Evolutionary conservation across 2,797 vertebrate genomes (phyloP).

Genomic region (Toxotes lorentzi): DNA sequence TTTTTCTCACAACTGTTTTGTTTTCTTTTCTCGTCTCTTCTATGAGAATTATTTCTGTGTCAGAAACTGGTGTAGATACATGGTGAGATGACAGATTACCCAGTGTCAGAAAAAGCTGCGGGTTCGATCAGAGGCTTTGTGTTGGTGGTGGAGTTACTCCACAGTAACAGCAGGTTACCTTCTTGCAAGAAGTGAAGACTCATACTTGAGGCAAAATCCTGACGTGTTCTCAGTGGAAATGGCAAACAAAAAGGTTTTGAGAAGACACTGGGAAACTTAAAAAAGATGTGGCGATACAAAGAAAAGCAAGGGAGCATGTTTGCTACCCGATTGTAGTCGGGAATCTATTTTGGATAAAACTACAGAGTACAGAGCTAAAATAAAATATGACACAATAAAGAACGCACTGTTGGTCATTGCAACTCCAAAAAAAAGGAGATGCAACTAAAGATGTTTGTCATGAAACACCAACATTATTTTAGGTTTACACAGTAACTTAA

Average conservation of each 20-base stretch:
- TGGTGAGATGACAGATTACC: conserved; percentile 27
- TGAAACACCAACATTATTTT: not conserved
- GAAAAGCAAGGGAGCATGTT: not conserved
- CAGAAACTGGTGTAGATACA: not conserved
- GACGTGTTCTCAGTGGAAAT: conserved; percentile 28
- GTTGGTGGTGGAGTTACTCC: conserved; percentile 8
- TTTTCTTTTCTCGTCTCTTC: not conserved
- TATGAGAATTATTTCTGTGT: not conserved
- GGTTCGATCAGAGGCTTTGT: conserved; percentile 31
- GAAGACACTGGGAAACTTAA: not conserved
- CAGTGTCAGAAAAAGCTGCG: conserved; percentile 19
- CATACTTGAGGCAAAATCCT: conserved; percentile 20
- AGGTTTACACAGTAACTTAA: not conserved
- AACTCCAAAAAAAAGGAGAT: not conserved
- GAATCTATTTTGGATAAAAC: not conserved
- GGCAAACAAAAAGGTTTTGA: conserved; percentile 5
- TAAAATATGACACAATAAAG: not conserved
- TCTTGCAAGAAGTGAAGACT: conserved; percentile 4
- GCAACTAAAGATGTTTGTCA: not conserved
- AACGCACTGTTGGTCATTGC: not conserved
- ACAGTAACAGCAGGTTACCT: conserved; percentile 26
- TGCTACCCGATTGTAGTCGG: not conserved
- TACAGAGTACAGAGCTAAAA: too few relatives aligned
- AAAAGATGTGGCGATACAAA: not conserved
- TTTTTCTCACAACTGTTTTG: not conserved